Percentiles rank a stretch among this genome's conserved stretches.
Evolutionary conservation across 1,140 invertebrate genomes (phyloP).

Genomic region (Telenomus remus): DNA sequence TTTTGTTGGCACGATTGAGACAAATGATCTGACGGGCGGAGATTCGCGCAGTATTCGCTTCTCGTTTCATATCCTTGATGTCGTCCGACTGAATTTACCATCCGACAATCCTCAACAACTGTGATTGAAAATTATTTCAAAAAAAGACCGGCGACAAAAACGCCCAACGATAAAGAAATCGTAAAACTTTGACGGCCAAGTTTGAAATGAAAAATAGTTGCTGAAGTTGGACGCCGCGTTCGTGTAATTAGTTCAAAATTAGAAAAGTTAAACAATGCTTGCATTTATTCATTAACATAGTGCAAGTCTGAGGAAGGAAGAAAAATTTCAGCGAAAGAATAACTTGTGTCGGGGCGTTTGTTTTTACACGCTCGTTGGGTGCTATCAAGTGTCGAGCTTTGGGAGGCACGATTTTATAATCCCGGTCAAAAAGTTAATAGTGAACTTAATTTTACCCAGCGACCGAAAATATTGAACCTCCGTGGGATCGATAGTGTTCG

Average conservation of each 20-base stretch:
- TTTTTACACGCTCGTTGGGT: constrained; percentile 13
- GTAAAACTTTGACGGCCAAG: too few species aligned
- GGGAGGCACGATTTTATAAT: too few species aligned
- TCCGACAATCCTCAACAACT: too few species aligned
- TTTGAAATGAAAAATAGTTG: constrained; percentile 29
- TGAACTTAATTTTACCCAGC: too few species aligned
- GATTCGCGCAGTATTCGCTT: constrained; percentile 12
- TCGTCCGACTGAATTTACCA: too few species aligned
- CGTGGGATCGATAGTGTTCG: too few species aligned
- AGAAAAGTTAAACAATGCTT: constrained; percentile 33
- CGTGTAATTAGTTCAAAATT: constrained; percentile 36
- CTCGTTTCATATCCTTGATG: not conserved
- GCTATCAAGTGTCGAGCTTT: too few species aligned
- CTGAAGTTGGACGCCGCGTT: constrained; percentile 8
- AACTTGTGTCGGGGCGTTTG: constrained; percentile 9
- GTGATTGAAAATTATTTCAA: too few species aligned
- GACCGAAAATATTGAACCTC: too few species aligned
- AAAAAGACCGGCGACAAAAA: too few species aligned
- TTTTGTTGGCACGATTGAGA: constrained; percentile 23
- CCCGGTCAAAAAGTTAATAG: too few species aligned
- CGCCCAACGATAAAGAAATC: too few species aligned
- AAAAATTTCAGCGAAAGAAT: constrained; percentile 16
- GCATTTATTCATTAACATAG: constrained; percentile 33
- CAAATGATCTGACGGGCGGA: constrained; percentile 36
- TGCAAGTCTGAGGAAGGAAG: not conserved